These are phyloP conservation scores for Tinea trinotella DNA, from an alignment of 2,888 invertebrate species.

Conservation along the genomic window DNA sequence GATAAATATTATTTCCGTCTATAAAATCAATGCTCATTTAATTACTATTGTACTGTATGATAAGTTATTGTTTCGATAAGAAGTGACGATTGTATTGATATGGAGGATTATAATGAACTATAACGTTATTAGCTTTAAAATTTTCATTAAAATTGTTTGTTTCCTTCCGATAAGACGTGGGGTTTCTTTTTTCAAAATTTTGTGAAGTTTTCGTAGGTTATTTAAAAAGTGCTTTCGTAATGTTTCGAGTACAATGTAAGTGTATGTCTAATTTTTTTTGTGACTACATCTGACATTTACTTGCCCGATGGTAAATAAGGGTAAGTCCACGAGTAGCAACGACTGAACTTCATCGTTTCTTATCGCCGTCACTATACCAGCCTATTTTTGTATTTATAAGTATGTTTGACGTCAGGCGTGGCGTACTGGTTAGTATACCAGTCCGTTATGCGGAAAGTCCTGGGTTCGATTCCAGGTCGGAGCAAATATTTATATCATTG, in stretches of 20 bases:
- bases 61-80: constrained; percentile 14
- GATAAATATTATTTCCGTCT: constrained; percentile 7
- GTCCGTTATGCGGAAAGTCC: no score
- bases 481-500: no score
- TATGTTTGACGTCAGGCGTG: no score
- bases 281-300: no score
- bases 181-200: neutral
- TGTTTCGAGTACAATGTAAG: neutral
- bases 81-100: neutral
- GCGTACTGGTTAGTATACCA: no score
- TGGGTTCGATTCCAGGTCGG: no score
- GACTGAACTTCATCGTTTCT: no score
- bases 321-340: no score
- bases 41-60: constrained; percentile 10
- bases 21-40: constrained; percentile 13
- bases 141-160: neutral
- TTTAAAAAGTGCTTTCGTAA: neutral
- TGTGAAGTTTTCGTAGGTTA: neutral
- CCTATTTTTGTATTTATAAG: no score
- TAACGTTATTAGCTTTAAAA: constrained; percentile 1
- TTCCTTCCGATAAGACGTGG: constrained; percentile 8
- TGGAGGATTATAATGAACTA: constrained; percentile 4
- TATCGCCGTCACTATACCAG: no score
- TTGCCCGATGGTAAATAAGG: no score
- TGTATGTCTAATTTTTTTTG: no score